Base-by-base conservation (phyloP, 35 echinoderm and acorn worm species). In the Apostichopus japonicus region DNA sequence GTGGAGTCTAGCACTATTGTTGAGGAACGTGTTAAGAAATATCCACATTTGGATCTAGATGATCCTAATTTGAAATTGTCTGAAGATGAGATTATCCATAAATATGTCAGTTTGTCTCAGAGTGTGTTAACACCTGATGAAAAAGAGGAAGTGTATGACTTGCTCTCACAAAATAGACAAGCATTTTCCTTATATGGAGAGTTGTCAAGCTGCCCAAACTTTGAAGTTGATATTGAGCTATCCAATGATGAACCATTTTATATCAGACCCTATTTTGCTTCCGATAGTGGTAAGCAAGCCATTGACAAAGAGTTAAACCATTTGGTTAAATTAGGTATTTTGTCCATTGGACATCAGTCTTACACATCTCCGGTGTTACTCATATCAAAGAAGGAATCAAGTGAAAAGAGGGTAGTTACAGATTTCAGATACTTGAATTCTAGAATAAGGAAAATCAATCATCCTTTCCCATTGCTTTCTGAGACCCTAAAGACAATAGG, bases 291-390 rank as follows among this genome's bases (percentile, higher is more conserved):
- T 23, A 94, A 94, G 84, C 24, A 65, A 58, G 23, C 78, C 56
- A 61, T 94, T 14, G 79, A 65, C 22, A 92, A 67, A 27, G 93
- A 94, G 56, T 88, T 94, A 17, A 70, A 24, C 14, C 13, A 83
- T 76, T 63, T 94, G 10, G 70, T 94, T 5, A 94, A 94, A 56
- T 86, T 94, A 59, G 93, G 93, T 6, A 94, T 94, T 80, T 24
- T 94, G 22, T 87, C 22, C 51, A 56, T 91, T 6, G 93, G 87
- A 65, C 93, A 86, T 56, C 56, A 91, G 79, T 65, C 88, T 27
- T 62, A 93, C 55, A 90, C 59, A 17, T 63, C 22, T n/a, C 93
- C 93, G 27, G 71, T 91, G 21, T 76, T 93, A 6, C 80, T 93
- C 2, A 21, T 93, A 54, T 15, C 92, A 14, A 93, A 93, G 55